Conservation (phyloP, 1,140 invertebrate species). For the Zaprionus gabonicus region DNA sequence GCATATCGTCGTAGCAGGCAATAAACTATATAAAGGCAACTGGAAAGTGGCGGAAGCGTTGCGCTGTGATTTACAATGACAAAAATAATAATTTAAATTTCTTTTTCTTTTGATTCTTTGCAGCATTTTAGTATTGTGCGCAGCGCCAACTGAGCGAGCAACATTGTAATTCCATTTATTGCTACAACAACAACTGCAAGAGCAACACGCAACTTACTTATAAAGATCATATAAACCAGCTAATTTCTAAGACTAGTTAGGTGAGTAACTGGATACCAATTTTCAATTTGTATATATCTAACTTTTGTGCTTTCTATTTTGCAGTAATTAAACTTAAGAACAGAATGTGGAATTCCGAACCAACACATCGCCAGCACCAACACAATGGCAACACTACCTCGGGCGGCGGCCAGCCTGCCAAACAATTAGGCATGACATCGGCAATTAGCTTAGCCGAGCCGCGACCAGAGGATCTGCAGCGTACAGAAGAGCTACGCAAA, state of each 20-base stretch:
- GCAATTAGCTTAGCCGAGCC: conserved; percentile 95
- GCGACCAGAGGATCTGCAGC: conserved; percentile 92
- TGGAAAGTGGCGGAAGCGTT: conserved; percentile 23
- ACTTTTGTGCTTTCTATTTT: not conserved
- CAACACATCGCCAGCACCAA: conserved; percentile 65
- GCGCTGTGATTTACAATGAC: conserved; percentile 15
- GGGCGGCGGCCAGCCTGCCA: conserved; percentile 57
- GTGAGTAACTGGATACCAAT: conserved; percentile 36
- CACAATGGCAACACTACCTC: conserved; percentile 76
- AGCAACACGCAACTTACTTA: conserved; percentile 64
- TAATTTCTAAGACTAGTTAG: conserved; percentile 67
- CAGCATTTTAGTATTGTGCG: conserved; percentile 76
- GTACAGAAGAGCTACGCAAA: conserved; percentile 93
- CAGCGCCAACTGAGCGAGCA: conserved; percentile 33
- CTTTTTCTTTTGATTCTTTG: conserved; percentile 16
- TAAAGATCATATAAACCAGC: conserved; percentile 47
- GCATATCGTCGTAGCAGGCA: conserved; percentile 29
- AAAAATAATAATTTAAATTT: conserved; percentile 16
- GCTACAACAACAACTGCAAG: conserved; percentile 35
- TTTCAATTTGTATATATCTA: not conserved
- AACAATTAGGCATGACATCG: conserved; percentile 95
- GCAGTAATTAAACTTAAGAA: conserved; percentile 58
- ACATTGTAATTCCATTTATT: conserved; percentile 71
- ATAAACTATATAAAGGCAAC: conserved; percentile 23
- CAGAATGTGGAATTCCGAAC: conserved; percentile 82